These are phyloP conservation scores for Acrocyrtus sp. DNA, from an alignment of 2,888 invertebrate genomes.

Conservation along the genomic window DNA sequence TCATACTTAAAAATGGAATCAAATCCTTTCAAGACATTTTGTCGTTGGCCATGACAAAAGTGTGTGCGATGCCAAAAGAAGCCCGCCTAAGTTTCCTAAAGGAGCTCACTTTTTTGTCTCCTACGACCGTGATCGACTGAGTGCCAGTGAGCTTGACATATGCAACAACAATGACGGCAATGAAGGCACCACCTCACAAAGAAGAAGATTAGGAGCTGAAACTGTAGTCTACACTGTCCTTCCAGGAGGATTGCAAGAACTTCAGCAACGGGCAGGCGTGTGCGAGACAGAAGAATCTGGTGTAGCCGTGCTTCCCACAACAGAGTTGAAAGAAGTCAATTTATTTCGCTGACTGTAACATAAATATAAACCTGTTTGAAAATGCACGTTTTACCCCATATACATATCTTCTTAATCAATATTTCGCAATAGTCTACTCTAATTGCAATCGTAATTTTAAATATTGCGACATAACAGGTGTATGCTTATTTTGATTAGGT, in stretches of 20 bases:
- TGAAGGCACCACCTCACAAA: not conserved
- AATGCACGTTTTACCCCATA: no score
- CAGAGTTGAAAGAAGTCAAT: constrained; percentile 6
- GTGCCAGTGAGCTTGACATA: constrained; percentile 10
- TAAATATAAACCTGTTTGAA: no score
- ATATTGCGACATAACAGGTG: no score
- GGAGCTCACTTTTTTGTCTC: constrained; percentile 25
- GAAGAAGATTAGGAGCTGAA: no score
- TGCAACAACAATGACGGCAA: constrained; percentile 17
- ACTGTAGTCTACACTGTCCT: constrained; percentile 7
- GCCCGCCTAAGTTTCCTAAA: constrained; percentile 4
- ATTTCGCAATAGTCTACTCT: no score
- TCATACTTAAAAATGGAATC: no score
- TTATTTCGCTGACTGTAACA: not conserved
- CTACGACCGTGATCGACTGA: constrained; percentile 7
- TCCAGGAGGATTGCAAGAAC: not conserved
- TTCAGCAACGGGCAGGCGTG: not conserved
- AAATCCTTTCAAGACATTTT: constrained; percentile 34
- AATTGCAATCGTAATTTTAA: no score
- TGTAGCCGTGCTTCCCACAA: not conserved
- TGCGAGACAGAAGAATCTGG: not conserved
- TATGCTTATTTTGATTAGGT: no score
- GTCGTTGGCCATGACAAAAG: constrained; percentile 30
- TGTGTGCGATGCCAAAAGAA: constrained; percentile 1
- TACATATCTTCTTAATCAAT: no score